Conservation (phyloP, 2,888 invertebrate species). For the Tromatobia lineatoria region DNA sequence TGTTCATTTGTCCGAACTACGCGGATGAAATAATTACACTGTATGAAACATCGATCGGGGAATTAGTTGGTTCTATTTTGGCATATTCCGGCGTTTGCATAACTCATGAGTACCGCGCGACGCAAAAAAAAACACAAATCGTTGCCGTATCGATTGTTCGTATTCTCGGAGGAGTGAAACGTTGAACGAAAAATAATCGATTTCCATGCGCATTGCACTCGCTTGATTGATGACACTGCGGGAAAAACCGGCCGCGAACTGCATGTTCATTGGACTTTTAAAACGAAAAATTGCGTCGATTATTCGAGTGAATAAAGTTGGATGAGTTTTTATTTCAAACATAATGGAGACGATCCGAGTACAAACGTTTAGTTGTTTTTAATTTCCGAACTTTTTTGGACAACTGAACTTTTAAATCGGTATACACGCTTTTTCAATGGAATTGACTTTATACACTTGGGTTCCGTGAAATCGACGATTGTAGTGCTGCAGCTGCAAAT, state of each 20-base stretch:
- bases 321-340: background rate
- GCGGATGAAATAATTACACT: constrained; percentile 18
- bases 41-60: constrained; percentile 46
- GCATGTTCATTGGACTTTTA: background rate
- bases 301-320: background rate
- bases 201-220: constrained; percentile 22
- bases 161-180: background rate
- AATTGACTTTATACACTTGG: constrained; percentile 12
- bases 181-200: constrained; percentile 20
- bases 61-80: constrained; percentile 49
- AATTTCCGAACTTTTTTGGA: background rate
- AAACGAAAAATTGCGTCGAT: background rate
- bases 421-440: background rate
- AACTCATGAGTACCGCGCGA: background rate
- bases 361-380: background rate
- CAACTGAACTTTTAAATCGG: background rate
- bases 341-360: background rate
- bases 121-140: background rate
- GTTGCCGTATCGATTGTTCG: constrained; percentile 29
- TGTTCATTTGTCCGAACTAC: background rate
- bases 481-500: background rate
- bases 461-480: constrained; percentile 2
- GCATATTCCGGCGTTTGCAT: constrained; percentile 22
- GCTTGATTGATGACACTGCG: constrained; percentile 7
- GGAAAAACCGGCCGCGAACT: background rate